Conservation (phyloP, 2,888 invertebrate genomes). For the Aethes cnicana region DNA sequence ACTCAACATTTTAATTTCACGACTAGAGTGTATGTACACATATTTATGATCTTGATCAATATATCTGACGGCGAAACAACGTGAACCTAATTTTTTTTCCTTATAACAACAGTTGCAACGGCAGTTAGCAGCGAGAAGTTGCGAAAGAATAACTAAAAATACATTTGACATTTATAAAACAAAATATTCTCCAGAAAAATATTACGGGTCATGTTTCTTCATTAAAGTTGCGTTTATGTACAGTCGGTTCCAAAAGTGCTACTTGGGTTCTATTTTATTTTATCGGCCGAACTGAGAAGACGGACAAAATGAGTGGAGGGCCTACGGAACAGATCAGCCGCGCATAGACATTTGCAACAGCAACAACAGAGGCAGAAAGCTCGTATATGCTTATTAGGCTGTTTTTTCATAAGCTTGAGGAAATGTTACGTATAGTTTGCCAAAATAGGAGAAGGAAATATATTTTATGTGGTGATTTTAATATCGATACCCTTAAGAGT, state of each 20-base stretch:
- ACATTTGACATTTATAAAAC: constrained; percentile 25
- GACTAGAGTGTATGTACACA: too few relatives aligned
- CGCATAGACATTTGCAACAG: too few relatives aligned
- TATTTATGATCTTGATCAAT: too few relatives aligned
- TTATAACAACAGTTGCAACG: background rate
- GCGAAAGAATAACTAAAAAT: constrained; percentile 20
- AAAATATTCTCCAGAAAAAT: constrained; percentile 22
- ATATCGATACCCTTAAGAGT: background rate
- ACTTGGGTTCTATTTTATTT: too few relatives aligned
- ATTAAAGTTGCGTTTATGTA: constrained; percentile 25
- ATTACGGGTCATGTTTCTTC: constrained; percentile 27
- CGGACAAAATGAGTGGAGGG: too few relatives aligned
- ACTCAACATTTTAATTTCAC: too few relatives aligned
- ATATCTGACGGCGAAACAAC: too few relatives aligned
- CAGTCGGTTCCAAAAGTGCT: constrained; percentile 14
- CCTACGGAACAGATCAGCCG: too few relatives aligned
- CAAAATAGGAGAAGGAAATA: background rate
- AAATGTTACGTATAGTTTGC: background rate
- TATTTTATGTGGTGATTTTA: background rate
- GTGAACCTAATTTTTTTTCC: too few relatives aligned
- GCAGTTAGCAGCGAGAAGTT: constrained; percentile 9
- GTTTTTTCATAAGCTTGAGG: background rate
- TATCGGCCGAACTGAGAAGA: too few relatives aligned
- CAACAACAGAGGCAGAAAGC: too few relatives aligned
- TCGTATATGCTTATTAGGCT: too few relatives aligned